Percentiles rank a stretch among this genome's conserved stretches.
These are phyloP conservation scores for Pristiophorus japonicus DNA, from an alignment of 2,113 vertebrate genomes.

Conservation along the genomic window DNA sequence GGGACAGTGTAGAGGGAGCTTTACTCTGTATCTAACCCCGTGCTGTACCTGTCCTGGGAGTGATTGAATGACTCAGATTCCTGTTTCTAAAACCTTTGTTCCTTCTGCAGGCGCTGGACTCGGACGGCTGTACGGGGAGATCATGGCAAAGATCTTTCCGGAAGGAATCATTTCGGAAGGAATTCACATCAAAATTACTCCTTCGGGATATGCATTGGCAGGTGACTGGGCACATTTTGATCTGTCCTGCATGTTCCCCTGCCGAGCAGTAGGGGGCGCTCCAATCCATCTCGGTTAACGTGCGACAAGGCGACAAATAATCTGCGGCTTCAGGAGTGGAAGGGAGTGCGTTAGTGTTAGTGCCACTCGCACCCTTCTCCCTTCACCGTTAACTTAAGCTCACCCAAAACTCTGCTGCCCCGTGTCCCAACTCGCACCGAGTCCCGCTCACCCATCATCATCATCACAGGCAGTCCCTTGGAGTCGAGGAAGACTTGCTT, in stretches of 20 bases:
- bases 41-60: neutral
- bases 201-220: slow-evolving; percentile 43
- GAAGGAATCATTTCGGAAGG: slow-evolving; percentile 43
- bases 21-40: neutral
- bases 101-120: slow-evolving; percentile 39
- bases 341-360: too few relatives aligned
- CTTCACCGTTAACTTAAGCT: too few relatives aligned
- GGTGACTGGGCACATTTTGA: slow-evolving; percentile 25
- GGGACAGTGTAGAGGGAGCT: too few relatives aligned
- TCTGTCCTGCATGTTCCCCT: too few relatives aligned
- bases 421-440: too few relatives aligned
- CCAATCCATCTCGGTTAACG: neutral
- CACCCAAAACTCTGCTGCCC: too few relatives aligned
- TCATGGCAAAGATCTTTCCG: slow-evolving; percentile 43
- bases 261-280: neutral
- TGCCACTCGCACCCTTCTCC: too few relatives aligned
- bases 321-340: too few relatives aligned
- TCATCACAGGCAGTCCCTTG: too few relatives aligned
- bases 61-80: neutral
- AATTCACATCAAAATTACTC: slow-evolving; percentile 40
- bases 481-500: too few relatives aligned
- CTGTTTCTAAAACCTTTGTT: neutral
- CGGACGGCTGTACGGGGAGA: slow-evolving; percentile 43
- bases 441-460: too few relatives aligned
- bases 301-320: too few relatives aligned